These are phyloP conservation scores for Rhamphomyia laevipes DNA, from an alignment of 2,888 invertebrate genomes.

Conservation along the genomic window DNA sequence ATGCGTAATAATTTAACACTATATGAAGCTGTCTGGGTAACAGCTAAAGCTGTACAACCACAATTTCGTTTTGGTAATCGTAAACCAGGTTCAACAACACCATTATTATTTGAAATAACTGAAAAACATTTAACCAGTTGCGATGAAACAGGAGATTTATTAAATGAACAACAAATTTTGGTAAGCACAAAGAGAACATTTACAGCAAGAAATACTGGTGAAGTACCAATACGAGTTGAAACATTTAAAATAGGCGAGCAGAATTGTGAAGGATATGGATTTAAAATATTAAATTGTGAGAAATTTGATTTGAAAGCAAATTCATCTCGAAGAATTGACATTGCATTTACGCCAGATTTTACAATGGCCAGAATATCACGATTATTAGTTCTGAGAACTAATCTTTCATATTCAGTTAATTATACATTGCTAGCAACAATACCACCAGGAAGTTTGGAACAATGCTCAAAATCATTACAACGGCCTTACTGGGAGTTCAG, in stretches of 20 bases:
- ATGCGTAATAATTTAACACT: slow-evolving; percentile 86
- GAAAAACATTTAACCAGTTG: slow-evolving; percentile 47
- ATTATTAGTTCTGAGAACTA: slow-evolving; percentile 48
- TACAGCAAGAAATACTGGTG: slow-evolving; percentile 80
- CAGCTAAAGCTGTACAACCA: slow-evolving; percentile 74
- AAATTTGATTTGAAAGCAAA: slow-evolving; percentile 62
- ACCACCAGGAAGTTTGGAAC: slow-evolving; percentile 48
- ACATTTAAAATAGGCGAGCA: slow-evolving; percentile 52
- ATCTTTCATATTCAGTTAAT: slow-evolving; percentile 47
- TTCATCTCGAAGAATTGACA: slow-evolving; percentile 63
- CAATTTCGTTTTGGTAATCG: slow-evolving; percentile 81
- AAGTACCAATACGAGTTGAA: slow-evolving; percentile 65
- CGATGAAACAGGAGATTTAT: slow-evolving; percentile 23
- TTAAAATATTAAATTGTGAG: slow-evolving; percentile 61
- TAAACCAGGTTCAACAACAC: slow-evolving; percentile 62
- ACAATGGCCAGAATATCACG: slow-evolving; percentile 62
- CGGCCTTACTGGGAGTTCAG: slow-evolving; percentile 67
- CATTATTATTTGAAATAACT: slow-evolving; percentile 67
- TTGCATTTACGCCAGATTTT: slow-evolving; percentile 82
- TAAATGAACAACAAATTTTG: slow-evolving; percentile 6
- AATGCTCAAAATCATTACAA: slow-evolving; percentile 55
- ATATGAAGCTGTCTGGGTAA: slow-evolving; percentile 71
- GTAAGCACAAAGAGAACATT: slow-evolving; percentile 70
- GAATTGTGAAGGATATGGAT: slow-evolving; percentile 67
- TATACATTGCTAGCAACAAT: slow-evolving; percentile 58